Evolutionary conservation across 2,113 vertebrate genomes (phyloP).

Genomic region (Apteryx owenii): DNA sequence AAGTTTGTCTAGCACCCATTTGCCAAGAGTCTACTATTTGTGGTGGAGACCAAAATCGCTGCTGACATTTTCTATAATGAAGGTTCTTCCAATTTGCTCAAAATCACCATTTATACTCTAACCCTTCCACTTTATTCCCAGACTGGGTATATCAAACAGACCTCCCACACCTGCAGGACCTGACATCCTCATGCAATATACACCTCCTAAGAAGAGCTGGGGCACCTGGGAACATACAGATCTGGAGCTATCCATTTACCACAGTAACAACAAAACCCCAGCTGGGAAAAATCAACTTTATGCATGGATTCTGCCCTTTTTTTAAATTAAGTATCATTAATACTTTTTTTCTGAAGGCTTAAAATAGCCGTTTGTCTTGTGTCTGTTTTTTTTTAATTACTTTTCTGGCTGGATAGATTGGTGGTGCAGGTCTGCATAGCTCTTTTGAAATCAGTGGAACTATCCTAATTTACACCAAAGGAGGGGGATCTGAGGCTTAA

Average conservation of each 20-base stretch:
- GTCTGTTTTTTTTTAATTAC: background rate
- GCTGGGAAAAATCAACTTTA: background rate
- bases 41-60: background rate
- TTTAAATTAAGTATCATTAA: background rate
- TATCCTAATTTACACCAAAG: background rate
- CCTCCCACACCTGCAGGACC: background rate
- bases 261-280: background rate
- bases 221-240: background rate
- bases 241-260: background rate
- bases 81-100: conserved; percentile 15
- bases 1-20: background rate
- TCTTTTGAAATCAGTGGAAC: background rate
- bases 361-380: background rate
- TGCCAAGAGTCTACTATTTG: conserved; percentile 7
- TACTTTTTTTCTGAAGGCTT: background rate
- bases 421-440: background rate
- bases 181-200: background rate
- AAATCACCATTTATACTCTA: conserved; percentile 28
- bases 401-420: background rate
- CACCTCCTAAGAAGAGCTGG: background rate
- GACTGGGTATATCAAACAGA: background rate
- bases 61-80: conserved; percentile 44
- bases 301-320: background rate
- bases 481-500: background rate
- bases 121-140: background rate